Percentiles rank a stretch among this genome's conserved stretches.
phyloP scores from a whole-genome alignment of 2,888 invertebrate species.

The Lampropteryx suffumata region DNA sequence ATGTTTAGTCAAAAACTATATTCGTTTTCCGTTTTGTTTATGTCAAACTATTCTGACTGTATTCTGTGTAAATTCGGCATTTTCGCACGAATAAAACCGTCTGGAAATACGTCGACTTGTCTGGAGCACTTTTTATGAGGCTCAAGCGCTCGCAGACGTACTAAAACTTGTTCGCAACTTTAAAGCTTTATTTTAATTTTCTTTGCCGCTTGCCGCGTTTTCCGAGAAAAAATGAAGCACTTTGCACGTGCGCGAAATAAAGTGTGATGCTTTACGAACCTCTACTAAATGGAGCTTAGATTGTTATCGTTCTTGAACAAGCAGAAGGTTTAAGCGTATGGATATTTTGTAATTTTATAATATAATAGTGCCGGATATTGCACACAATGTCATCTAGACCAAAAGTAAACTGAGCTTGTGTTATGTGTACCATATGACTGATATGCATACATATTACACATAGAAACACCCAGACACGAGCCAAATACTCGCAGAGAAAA shows the following conservation, averaged over 20 bases:
- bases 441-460: too few species aligned
- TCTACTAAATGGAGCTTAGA: conserved; percentile 42
- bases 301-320: conserved; percentile 36
- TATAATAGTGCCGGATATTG: too few species aligned
- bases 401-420: too few species aligned
- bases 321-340: background rate
- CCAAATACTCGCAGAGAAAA: too few species aligned
- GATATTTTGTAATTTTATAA: background rate
- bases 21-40: too few species aligned
- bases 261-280: conserved; percentile 57
- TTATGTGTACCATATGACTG: too few species aligned
- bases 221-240: conserved; percentile 56
- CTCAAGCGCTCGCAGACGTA: conserved; percentile 57
- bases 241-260: conserved; percentile 66
- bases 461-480: too few species aligned
- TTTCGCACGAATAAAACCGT: conserved; percentile 56
- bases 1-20: too few species aligned
- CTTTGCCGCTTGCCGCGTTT: conserved; percentile 56
- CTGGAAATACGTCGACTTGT: conserved; percentile 64
- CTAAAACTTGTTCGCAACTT: conserved; percentile 73
- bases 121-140: conserved; percentile 66
- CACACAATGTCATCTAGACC: too few species aligned
- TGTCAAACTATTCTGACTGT: background rate
- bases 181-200: conserved; percentile 80
- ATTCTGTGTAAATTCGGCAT: background rate